Percentiles rank a stretch among this genome's conserved stretches.
Evolutionary conservation across 1,140 invertebrate genomes (phyloP).

Genomic region (Cheumatopsyche charites): DNA sequence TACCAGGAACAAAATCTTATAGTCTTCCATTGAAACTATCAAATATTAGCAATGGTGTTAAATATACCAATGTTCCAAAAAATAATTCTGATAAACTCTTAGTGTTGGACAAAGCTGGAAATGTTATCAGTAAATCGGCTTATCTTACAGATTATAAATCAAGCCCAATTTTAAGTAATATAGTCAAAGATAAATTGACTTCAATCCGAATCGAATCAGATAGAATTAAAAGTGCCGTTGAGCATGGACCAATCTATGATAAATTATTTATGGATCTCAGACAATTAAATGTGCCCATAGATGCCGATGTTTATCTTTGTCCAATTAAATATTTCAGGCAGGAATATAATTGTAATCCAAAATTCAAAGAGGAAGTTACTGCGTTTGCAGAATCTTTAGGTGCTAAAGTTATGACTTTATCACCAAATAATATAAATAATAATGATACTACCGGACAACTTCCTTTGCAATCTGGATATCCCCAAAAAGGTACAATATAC

Average conservation of each 20-base stretch:
- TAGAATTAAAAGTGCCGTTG: constrained; percentile 64
- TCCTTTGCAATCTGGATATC: constrained; percentile 21
- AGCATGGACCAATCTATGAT: constrained; percentile 65
- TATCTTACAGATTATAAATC: constrained; percentile 60
- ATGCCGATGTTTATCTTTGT: constrained; percentile 61
- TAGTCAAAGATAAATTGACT: constrained; percentile 62
- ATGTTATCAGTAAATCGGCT: constrained; percentile 59
- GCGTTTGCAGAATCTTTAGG: constrained; percentile 62
- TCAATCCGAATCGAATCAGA: constrained; percentile 62
- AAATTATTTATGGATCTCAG: constrained; percentile 62
- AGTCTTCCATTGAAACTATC: constrained; percentile 60
- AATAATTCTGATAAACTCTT: constrained; percentile 61
- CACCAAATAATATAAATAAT: constrained; percentile 52
- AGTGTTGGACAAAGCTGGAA: constrained; percentile 58
- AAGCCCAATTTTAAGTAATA: constrained; percentile 57
- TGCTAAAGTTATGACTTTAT: constrained; percentile 55
- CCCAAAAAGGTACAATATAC: constrained; percentile 61
- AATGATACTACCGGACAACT: constrained; percentile 49
- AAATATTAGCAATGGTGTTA: constrained; percentile 57
- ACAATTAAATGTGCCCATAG: constrained; percentile 61
- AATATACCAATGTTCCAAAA: constrained; percentile 60
- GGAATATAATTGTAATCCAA: constrained; percentile 61
- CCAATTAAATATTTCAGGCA: constrained; percentile 63
- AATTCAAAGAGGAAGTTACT: constrained; percentile 62
- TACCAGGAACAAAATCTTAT: constrained; percentile 55